These are phyloP conservation scores for Channa maculata DNA, from an alignment of 2,113 vertebrate genomes.

Conservation along the genomic window DNA sequence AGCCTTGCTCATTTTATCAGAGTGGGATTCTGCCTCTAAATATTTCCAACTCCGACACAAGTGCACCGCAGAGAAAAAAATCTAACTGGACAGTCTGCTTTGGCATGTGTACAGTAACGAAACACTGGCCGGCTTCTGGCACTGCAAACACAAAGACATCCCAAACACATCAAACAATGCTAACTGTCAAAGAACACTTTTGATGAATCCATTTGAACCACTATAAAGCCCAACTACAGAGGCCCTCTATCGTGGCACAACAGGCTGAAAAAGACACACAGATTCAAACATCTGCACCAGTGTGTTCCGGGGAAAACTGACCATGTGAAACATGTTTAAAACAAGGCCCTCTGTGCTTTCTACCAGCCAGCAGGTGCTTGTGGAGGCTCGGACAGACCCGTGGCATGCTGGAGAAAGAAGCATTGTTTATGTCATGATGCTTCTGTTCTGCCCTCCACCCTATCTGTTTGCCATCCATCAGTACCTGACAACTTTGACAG, in stretches of 20 bases:
- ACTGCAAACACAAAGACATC: not conserved
- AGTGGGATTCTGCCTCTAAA: not conserved
- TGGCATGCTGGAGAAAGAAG: conserved; percentile 32
- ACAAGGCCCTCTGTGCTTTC: not conserved
- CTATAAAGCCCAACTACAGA: not conserved
- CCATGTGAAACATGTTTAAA: conserved; percentile 3
- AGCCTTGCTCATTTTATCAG: not conserved
- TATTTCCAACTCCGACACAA: not conserved
- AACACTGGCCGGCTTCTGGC: not conserved
- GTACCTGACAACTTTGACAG: conserved; percentile 69
- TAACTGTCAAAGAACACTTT: not conserved
- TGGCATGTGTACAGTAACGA: not conserved
- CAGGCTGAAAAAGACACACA: not conserved
- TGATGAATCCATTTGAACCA: not conserved
- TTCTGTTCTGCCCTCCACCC: conserved; percentile 23
- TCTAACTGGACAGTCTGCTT: not conserved
- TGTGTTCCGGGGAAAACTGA: not conserved
- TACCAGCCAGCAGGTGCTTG: not conserved
- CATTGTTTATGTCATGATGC: conserved; percentile 61
- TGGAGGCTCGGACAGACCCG: conserved; percentile 35
- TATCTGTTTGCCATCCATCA: conserved; percentile 75
- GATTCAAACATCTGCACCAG: not conserved
- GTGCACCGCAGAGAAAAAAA: not conserved
- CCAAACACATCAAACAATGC: not conserved
- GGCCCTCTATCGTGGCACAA: not conserved